Base-by-base conservation (phyloP, 2,797 vertebrate genomes). In the Nothura maculosa region DNA sequence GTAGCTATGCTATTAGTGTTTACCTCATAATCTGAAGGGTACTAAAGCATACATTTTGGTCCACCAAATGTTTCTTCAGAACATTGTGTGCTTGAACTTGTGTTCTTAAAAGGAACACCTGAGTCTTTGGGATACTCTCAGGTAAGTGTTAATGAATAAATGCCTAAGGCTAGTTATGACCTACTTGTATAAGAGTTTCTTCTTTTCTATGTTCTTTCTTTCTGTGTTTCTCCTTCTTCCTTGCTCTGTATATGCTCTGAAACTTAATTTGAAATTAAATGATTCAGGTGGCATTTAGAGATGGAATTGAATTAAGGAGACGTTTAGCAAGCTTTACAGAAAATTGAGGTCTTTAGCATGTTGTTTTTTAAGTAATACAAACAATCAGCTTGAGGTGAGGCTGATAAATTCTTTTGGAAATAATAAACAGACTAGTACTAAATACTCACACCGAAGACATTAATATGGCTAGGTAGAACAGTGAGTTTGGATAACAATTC, bases 141-240 rank as follows among this genome's bases (percentile, higher is more conserved):
- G 62, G 28, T 57, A 60, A 63, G 18, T 45, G 17, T 32, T 76
- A 92, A 74, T 50, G 36, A 94, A 66, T 34, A 68, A 77, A 28
- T 2, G 2, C 66, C 52, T 34, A 6, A 21, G 34, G 15, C 2
- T 77, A 4, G 20, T 11, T 86, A 28, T 62, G 48, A 38, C n/a
- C 27, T 57, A 61, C 6, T 85, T 77, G 21, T 25, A 32, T 52
- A 50, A 92, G 72, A 77, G 7, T 12, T 69, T 60, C 43, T 32
- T 10, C 42, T 50, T 57, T 7, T 13, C 0, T 0, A 0, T 34
- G 0, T 3, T 57, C 1, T 3, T 11, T 9, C 25, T 40, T 19
- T 24, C 42, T 30, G 12, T 48, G 4, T 47, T 6, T 22, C 21
- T 48, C 9, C 20, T 68, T 34, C 50, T 68, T 3, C 6, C 19